phyloP scores from a whole-genome alignment of 2,113 vertebrate genomes.

The Dunckerocampus dactyliophorus region DNA sequence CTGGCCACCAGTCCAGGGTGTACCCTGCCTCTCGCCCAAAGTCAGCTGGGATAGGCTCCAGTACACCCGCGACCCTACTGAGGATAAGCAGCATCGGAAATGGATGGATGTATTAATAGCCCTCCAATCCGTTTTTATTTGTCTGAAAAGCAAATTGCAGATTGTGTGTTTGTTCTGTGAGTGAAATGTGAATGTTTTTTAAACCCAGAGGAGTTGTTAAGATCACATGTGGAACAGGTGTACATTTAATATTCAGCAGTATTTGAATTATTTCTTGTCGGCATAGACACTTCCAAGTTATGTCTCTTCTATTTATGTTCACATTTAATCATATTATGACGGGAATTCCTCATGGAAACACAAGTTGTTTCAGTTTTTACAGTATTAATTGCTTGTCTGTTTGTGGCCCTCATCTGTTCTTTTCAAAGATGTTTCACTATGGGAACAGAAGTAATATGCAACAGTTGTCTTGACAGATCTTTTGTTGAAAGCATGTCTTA shows the following conservation, averaged over 20 bases:
- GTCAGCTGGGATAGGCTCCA: no score
- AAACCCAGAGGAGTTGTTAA: conserved; percentile 20
- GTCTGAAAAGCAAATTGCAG: background rate
- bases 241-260: conserved; percentile 18
- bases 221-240: conserved; percentile 35
- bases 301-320: conserved; percentile 22
- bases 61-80: no score
- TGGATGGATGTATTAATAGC: conserved; percentile 1
- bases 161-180: background rate
- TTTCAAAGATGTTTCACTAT: conserved; percentile 26
- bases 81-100: no score
- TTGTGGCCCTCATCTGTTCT: conserved; percentile 28
- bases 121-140: background rate
- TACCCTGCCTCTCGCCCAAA: no score
- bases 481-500: conserved; percentile 46
- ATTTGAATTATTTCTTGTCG: conserved; percentile 19
- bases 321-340: conserved; percentile 20
- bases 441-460: conserved; percentile 30
- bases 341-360: conserved; percentile 27
- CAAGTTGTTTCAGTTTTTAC: conserved; percentile 17
- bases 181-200: background rate
- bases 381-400: conserved; percentile 37
- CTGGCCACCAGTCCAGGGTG: no score
- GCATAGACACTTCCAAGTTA: conserved; percentile 24
- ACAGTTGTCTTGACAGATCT: conserved; percentile 48